Conservation (phyloP, 1,140 invertebrate genomes). For the Drosophila punjabiensis region DNA sequence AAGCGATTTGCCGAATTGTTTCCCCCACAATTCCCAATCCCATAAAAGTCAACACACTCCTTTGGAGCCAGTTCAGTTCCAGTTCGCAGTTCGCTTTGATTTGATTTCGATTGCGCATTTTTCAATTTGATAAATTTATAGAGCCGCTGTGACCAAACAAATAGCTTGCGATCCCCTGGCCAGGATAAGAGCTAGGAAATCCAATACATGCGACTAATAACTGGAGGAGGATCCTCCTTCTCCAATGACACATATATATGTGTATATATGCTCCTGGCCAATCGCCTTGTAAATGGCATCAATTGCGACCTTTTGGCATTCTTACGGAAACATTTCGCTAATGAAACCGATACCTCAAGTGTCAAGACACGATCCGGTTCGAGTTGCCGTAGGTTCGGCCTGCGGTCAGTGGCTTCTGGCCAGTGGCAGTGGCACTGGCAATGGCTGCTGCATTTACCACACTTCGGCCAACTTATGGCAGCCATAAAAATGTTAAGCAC, state of each 20-base stretch:
- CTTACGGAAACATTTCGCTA: constrained; percentile 82
- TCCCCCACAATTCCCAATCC: constrained; percentile 65
- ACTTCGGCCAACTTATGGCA: constrained; percentile 70
- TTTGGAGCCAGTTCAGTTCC: constrained; percentile 19
- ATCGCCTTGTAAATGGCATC: constrained; percentile 78
- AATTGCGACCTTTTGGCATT: constrained; percentile 82
- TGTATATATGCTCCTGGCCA: constrained; percentile 12
- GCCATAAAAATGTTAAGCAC: constrained; percentile 81
- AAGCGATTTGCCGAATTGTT: constrained; percentile 74
- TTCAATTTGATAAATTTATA: constrained; percentile 82
- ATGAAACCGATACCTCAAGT: constrained; percentile 83
- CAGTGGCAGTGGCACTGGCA: constrained; percentile 35
- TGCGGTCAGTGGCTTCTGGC: constrained; percentile 56
- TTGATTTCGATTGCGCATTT: constrained; percentile 78
- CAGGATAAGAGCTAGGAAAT: constrained; percentile 65
- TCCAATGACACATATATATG: constrained; percentile 30
- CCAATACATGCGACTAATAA: constrained; percentile 72
- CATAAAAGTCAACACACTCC: constrained; percentile 71
- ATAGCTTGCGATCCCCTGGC: constrained; percentile 52
- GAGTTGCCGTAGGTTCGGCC: constrained; percentile 36
- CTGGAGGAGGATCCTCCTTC: constrained; percentile 2
- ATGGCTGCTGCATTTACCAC: constrained; percentile 53
- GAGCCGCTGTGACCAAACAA: constrained; percentile 59
- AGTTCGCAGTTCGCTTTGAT: constrained; percentile 61
- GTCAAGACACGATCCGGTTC: constrained; percentile 57